Evolutionary conservation across 2,888 invertebrate genomes (phyloP), one percentile per base, ranked within the genome.

Genomic region (Noctua comes): DNA sequence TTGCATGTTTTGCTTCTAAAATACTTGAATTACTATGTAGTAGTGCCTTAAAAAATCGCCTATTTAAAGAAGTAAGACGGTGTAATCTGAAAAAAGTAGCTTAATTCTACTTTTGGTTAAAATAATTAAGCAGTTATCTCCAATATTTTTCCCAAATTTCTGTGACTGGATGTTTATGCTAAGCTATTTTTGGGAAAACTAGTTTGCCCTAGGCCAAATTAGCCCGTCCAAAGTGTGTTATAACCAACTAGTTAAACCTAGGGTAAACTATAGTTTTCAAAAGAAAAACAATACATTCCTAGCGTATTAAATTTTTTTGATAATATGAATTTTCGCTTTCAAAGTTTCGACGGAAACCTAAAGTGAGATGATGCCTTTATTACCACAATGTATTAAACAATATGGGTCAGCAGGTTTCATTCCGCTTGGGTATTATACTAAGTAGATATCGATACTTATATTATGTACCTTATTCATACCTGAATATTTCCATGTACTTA

Each of bases 291-390:
- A 43, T 66, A 27, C 43, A 66, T 66, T 65, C 40, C 76, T 76
- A 69, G 51, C 18, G 66, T 40, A 73, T 54, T 73, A 76, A 24
- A 77, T 51, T 5, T 11, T 54, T 48, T 8, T 73, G 21, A 71
- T 72, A 13, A 79, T 64, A 72, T 80, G 79, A 87, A 86, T 91
- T 93, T 93, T 95, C 95, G 91, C 93, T 95, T 95, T 94, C 80
- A 65, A 91, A 92, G 95, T 96, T 96, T 95, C 93, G 91, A 83
- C 82, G 74, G 94, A 95, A 96, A 96, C 94, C 92, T 90, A 93
- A 93, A 94, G 93, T 88, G 95, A 95, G 95, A 93, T 92, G 89
- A 89, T 88, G 76, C 86, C 89, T 90, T 84, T 84, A 68, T 69
- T 80, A 79, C 80, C 85, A 77, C 73, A 80, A 79, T 74, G 57